phyloP scores from a whole-genome alignment of 1,140 invertebrate species.

The Brachionus rotundiformis region DNA sequence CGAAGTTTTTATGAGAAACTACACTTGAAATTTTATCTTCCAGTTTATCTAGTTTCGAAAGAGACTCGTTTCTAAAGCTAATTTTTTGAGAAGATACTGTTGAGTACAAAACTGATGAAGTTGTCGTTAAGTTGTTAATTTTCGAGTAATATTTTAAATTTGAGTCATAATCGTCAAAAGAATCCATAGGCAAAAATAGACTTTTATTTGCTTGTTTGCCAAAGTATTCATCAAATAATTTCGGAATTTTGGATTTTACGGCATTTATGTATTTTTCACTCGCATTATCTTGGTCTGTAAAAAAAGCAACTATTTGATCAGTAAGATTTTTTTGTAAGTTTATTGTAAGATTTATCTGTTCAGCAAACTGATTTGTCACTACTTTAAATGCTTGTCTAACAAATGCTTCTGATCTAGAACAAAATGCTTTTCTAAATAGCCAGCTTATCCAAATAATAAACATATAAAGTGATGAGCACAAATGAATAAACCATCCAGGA shows the following conservation, averaged over 20 bases:
- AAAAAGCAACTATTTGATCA: not conserved
- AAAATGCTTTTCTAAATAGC: conserved; percentile 26
- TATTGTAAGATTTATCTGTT: not conserved
- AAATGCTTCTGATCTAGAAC: conserved; percentile 32
- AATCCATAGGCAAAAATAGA: not conserved
- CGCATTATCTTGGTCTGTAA: not conserved
- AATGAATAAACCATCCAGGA: not conserved
- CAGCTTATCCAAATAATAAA: conserved; percentile 7
- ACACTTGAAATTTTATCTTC: not conserved
- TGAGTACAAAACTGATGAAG: not conserved
- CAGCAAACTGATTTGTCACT: not conserved
- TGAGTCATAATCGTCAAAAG: not conserved
- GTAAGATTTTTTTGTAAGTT: not conserved
- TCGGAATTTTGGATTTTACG: not conserved
- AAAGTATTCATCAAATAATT: conserved; percentile 5
- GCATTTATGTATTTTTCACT: not conserved
- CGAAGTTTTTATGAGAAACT: not conserved
- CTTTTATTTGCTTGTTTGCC: not conserved
- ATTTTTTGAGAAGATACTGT: not conserved
- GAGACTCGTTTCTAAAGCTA: not conserved
- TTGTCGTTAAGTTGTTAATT: not conserved
- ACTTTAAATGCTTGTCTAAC: not conserved
- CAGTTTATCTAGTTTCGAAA: not conserved
- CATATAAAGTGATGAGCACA: conserved; percentile 10
- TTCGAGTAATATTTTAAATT: not conserved